phyloP scores from a whole-genome alignment of 2,888 invertebrate genomes.

The Nephrotoma guestfalica region DNA sequence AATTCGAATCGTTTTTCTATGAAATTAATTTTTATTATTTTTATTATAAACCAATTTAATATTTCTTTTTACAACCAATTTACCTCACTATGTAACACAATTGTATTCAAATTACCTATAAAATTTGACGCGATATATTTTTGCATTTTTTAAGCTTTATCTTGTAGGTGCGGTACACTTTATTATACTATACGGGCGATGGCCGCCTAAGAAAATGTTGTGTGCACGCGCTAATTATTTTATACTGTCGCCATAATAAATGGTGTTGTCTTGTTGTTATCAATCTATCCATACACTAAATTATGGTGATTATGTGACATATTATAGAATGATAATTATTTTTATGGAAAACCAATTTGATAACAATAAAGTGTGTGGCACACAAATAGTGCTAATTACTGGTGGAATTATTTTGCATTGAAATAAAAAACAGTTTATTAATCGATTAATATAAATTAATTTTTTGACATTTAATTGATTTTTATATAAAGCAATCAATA shows the following conservation, averaged over 20 bases:
- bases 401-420: background rate
- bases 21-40: background rate
- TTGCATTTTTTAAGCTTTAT: background rate
- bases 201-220: background rate
- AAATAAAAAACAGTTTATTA: background rate
- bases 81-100: background rate
- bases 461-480: background rate
- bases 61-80: background rate
- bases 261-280: background rate
- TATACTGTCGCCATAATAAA: background rate
- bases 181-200: background rate
- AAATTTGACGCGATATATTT: background rate
- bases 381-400: background rate
- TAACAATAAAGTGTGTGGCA: background rate
- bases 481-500: background rate
- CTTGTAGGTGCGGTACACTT: background rate
- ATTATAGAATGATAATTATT: background rate
- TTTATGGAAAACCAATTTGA: background rate
- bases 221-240: background rate
- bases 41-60: background rate
- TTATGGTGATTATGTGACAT: background rate
- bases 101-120: background rate
- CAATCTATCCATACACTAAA: background rate
- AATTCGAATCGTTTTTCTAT: background rate
- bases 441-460: background rate